Percentiles rank a stretch among this genome's conserved stretches.
Conservation (phyloP, 2,888 invertebrate genomes). For the Campoletis raptor region DNA sequence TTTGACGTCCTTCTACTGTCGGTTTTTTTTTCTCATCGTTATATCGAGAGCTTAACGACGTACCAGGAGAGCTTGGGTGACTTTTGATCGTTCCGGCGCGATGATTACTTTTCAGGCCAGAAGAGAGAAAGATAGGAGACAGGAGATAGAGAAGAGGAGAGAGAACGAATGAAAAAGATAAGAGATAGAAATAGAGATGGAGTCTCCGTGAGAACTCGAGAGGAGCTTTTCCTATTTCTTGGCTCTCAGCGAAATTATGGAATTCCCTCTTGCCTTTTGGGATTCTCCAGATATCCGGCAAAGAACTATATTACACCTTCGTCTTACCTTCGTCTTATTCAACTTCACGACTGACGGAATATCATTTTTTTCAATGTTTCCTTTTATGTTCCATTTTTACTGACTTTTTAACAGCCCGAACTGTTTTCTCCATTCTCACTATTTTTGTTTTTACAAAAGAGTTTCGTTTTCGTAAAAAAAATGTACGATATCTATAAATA, state of each 20-base stretch:
- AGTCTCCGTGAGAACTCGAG: slow-evolving; percentile 65
- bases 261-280: slow-evolving; percentile 52
- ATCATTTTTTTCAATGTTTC: slow-evolving; percentile 9
- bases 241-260: slow-evolving; percentile 45
- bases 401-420: not conserved
- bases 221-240: slow-evolving; percentile 56
- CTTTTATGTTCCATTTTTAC: slow-evolving; percentile 21
- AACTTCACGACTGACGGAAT: slow-evolving; percentile 25
- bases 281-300: slow-evolving; percentile 52
- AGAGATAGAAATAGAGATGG: slow-evolving; percentile 61
- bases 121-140: slow-evolving; percentile 32
- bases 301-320: slow-evolving; percentile 40
- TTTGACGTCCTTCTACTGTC: slow-evolving; percentile 47
- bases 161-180: slow-evolving; percentile 36
- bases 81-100: slow-evolving; percentile 64
- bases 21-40: slow-evolving; percentile 39
- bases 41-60: slow-evolving; percentile 61
- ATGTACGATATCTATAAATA: not conserved
- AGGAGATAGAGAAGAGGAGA: slow-evolving; percentile 44
- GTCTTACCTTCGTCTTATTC: slow-evolving; percentile 37
- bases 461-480: not conserved
- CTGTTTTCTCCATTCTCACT: not conserved
- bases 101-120: slow-evolving; percentile 66
- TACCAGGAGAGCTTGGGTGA: slow-evolving; percentile 62
- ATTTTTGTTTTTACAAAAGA: not conserved